These are phyloP conservation scores for Dunckerocampus dactyliophorus DNA, from an alignment of 2,113 vertebrate species.

Conservation along the genomic window DNA sequence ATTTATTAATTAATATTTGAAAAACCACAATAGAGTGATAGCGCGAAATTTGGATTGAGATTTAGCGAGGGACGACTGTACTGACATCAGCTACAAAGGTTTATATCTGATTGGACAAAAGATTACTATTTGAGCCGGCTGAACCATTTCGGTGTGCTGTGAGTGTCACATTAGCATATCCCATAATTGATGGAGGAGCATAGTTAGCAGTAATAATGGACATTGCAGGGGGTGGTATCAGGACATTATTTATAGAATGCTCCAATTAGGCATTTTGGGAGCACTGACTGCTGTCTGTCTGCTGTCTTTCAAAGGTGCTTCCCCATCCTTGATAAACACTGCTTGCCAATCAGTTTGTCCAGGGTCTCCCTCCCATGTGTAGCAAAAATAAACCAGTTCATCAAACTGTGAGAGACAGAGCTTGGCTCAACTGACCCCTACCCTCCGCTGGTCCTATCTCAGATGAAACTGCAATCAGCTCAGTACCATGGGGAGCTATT, in stretches of 20 bases:
- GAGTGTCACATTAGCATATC: constrained; percentile 66
- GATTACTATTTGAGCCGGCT: constrained; percentile 58
- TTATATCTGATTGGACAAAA: constrained; percentile 58
- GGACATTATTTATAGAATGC: constrained; percentile 64
- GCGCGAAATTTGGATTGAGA: no score
- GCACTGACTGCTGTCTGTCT: constrained; percentile 32
- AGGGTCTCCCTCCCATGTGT: constrained; percentile 40
- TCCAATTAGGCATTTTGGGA: constrained; percentile 53
- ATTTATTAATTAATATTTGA: no score
- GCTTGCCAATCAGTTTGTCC: constrained; percentile 50
- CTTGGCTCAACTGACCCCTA: constrained; percentile 36
- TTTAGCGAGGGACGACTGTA: constrained; percentile 14
- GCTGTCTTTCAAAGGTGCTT: constrained; percentile 26
- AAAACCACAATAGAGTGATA: no score
- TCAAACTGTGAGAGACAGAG: constrained; percentile 51
- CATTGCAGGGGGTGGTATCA: constrained; percentile 63
- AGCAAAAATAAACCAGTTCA: constrained; percentile 56
- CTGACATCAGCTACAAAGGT: constrained; percentile 52
- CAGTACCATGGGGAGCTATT: constrained; percentile 46
- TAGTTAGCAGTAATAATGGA: constrained; percentile 71
- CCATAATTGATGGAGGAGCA: constrained; percentile 70
- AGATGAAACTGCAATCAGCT: constrained; percentile 54
- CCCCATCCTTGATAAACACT: constrained; percentile 43
- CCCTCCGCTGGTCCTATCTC: constrained; percentile 13
- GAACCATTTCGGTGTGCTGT: constrained; percentile 57